A percentile compares a stretch with the other conserved stretches of the same genome.
phyloP scores from a whole-genome alignment of 2,888 invertebrate genomes.

The Meliscaeva auricollis region DNA sequence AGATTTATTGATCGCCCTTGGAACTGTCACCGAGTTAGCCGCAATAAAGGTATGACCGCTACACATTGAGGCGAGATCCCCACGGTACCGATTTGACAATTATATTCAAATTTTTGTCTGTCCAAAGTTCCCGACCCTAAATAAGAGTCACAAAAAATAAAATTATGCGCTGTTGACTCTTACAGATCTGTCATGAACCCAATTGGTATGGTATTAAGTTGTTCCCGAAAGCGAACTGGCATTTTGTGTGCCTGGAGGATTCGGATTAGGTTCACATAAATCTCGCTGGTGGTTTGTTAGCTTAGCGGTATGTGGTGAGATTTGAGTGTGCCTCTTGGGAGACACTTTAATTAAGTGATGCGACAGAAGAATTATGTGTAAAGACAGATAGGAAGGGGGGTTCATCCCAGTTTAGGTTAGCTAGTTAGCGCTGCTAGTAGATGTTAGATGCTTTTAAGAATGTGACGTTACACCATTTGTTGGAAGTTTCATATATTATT shows the following conservation, averaged over 20 bases:
- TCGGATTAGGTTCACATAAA: conserved; percentile 54
- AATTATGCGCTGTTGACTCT: conserved; percentile 59
- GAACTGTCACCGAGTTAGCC: conserved; percentile 51
- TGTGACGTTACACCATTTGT: conserved; percentile 21
- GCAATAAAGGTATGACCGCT: background rate
- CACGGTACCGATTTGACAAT: conserved; percentile 24
- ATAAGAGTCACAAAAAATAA: background rate
- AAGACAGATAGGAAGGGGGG: background rate
- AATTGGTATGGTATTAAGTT: conserved; percentile 68
- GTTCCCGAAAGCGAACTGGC: conserved; percentile 45
- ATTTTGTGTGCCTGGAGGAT: conserved; percentile 17
- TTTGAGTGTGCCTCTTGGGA: background rate
- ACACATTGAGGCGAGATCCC: too few species aligned
- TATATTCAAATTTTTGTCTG: conserved; percentile 49
- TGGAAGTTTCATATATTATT: background rate
- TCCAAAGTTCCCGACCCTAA: background rate
- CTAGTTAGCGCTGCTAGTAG: conserved; percentile 60
- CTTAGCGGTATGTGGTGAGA: background rate
- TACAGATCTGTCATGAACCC: conserved; percentile 68
- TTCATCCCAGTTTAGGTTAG: conserved; percentile 47
- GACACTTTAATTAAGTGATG: conserved; percentile 60
- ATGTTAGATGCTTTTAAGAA: conserved; percentile 12
- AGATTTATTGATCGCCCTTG: conserved; percentile 71
- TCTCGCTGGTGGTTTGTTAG: conserved; percentile 65
- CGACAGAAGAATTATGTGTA: conserved; percentile 22